Conservation (phyloP, 2,888 invertebrate genomes). For the Orthonevra nobilis region DNA sequence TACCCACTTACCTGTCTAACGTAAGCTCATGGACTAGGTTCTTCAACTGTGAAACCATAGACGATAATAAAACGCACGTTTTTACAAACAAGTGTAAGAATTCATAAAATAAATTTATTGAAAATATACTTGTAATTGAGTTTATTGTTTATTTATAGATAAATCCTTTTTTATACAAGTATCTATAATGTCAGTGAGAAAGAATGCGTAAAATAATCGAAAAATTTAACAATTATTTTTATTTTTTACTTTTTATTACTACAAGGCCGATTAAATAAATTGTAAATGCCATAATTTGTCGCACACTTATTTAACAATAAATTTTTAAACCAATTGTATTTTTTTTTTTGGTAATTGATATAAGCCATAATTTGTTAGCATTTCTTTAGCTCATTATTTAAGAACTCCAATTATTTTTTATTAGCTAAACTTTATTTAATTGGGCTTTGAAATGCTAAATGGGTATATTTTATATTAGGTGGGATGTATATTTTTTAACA, state of each 20-base stretch:
- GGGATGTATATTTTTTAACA: constrained; percentile 40
- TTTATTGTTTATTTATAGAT: constrained; percentile 13
- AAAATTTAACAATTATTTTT: constrained; percentile 14
- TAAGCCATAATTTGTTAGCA: background rate
- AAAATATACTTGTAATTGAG: constrained; percentile 1
- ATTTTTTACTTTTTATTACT: constrained; percentile 29
- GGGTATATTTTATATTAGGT: too few relatives aligned
- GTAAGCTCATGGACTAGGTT: too few relatives aligned
- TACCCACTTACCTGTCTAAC: too few relatives aligned
- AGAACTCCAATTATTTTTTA: too few relatives aligned
- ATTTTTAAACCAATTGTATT: constrained; percentile 1
- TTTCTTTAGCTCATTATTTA: too few relatives aligned
- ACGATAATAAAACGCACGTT: background rate
- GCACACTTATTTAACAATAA: constrained; percentile 39
- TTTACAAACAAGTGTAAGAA: constrained; percentile 20
- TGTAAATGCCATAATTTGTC: constrained; percentile 52
- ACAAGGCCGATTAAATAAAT: constrained; percentile 54
- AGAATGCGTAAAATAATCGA: constrained; percentile 18
- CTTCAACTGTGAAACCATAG: too few relatives aligned
- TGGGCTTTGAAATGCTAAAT: too few relatives aligned
- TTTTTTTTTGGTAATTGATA: constrained; percentile 14
- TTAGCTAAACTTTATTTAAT: too few relatives aligned
- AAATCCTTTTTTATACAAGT: constrained; percentile 16
- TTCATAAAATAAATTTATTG: constrained; percentile 13
- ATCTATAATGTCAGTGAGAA: constrained; percentile 9